Evolutionary conservation across 2,888 invertebrate species (phyloP).

Genomic region (Platerodrilus igneus): DNA sequence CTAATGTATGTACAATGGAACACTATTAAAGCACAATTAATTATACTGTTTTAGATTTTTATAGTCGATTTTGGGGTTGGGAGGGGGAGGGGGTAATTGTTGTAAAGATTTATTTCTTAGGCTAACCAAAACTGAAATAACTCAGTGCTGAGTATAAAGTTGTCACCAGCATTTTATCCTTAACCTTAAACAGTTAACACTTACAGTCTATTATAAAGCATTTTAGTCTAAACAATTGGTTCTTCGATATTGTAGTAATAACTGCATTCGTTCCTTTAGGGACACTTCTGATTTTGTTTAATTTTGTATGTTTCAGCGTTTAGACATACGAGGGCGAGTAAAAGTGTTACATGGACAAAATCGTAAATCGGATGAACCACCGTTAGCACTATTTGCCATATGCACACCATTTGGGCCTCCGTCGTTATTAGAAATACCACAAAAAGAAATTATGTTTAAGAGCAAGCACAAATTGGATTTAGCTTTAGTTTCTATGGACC

Average conservation of each 20-base stretch:
- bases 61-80: too few relatives aligned
- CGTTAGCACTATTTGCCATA: constrained; percentile 91
- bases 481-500: constrained; percentile 95
- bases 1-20: too few relatives aligned
- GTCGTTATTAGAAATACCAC: constrained; percentile 91
- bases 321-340: constrained; percentile 96
- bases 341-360: constrained; percentile 96
- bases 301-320: constrained; percentile 75
- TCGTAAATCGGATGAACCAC: constrained; percentile 89
- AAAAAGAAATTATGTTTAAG: constrained; percentile 99
- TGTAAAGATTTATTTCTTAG: too few relatives aligned
- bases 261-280: too few relatives aligned
- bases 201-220: neutral
- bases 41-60: too few relatives aligned
- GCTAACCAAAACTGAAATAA: too few relatives aligned
- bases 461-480: constrained; percentile 98
- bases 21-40: too few relatives aligned
- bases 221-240: neutral
- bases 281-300: constrained; percentile 26
- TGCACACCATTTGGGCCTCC: constrained; percentile 99
- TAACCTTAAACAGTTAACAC: too few relatives aligned
- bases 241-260: neutral
- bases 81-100: too few relatives aligned
- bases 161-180: too few relatives aligned
- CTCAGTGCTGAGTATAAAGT: too few relatives aligned